phyloP scores from a whole-genome alignment of 2,888 invertebrate species.

The Vandiemenella viatica region DNA sequence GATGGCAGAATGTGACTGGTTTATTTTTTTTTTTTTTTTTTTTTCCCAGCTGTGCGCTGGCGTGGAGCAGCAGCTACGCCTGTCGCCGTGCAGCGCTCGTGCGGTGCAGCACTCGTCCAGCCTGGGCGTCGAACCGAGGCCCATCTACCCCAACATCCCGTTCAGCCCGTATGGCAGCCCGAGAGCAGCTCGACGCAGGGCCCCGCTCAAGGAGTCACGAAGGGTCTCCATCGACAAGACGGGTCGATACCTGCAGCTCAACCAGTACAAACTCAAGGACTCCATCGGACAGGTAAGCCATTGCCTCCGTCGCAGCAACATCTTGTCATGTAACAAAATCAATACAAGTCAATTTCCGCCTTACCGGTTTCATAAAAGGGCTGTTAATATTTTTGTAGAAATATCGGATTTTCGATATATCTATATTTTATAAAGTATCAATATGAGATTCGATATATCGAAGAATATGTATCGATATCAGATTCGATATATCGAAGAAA shows the following conservation, averaged over 20 bases:
- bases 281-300: constrained; percentile 88
- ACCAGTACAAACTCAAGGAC: constrained; percentile 83
- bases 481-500: too few relatives aligned
- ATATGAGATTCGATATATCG: too few relatives aligned
- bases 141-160: constrained; percentile 55
- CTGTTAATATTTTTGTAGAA: too few relatives aligned
- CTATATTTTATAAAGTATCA: too few relatives aligned
- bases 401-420: too few relatives aligned
- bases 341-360: too few relatives aligned
- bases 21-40: too few relatives aligned
- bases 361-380: too few relatives aligned
- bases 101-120: constrained; percentile 21
- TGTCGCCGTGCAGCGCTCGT: background rate
- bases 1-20: too few relatives aligned
- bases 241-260: constrained; percentile 74
- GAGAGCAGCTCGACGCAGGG: constrained; percentile 43
- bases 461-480: too few relatives aligned
- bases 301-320: too few relatives aligned
- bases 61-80: background rate
- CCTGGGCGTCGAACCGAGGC: constrained; percentile 32
- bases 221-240: constrained; percentile 77
- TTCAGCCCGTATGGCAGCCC: constrained; percentile 60
- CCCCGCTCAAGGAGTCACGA: constrained; percentile 62
- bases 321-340: too few relatives aligned
- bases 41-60: background rate